phyloP scores from a whole-genome alignment of 2,797 vertebrate genomes.

The Bovichtus variegatus region DNA sequence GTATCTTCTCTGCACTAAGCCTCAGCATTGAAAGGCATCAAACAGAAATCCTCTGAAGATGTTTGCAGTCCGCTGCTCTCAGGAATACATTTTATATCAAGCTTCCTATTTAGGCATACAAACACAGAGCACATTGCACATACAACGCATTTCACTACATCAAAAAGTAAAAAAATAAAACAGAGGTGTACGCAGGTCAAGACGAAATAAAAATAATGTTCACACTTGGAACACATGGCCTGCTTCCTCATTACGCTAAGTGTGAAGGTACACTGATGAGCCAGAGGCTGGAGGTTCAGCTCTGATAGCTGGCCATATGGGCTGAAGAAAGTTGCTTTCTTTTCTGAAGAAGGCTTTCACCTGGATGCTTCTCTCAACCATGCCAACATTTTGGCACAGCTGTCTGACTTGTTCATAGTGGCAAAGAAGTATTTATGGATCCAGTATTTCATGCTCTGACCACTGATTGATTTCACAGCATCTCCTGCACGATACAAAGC shows the following conservation, averaged over 20 bases:
- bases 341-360: constrained; percentile 40
- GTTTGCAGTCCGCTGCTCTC: not conserved
- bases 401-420: constrained; percentile 5
- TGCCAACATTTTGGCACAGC: constrained; percentile 21
- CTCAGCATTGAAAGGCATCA: constrained; percentile 10
- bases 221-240: constrained; percentile 31
- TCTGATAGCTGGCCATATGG: constrained; percentile 55
- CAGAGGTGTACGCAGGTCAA: constrained; percentile 11
- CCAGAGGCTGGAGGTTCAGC: constrained; percentile 58
- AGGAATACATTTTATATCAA: constrained; percentile 11
- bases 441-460: not conserved
- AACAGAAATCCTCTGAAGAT: not conserved
- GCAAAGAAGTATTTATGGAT: not conserved
- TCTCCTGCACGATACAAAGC: not conserved
- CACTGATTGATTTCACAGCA: constrained; percentile 11
- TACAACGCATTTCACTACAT: not conserved
- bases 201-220: constrained; percentile 7
- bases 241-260: constrained; percentile 39
- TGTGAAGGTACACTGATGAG: constrained; percentile 22
- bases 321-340: constrained; percentile 24
- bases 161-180: not conserved
- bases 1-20: not conserved
- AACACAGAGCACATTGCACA: not conserved
- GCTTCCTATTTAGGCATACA: not conserved
- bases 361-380: constrained; percentile 19